Conservation (phyloP, 2,113 vertebrate genomes). For the Meles meles region DNA sequence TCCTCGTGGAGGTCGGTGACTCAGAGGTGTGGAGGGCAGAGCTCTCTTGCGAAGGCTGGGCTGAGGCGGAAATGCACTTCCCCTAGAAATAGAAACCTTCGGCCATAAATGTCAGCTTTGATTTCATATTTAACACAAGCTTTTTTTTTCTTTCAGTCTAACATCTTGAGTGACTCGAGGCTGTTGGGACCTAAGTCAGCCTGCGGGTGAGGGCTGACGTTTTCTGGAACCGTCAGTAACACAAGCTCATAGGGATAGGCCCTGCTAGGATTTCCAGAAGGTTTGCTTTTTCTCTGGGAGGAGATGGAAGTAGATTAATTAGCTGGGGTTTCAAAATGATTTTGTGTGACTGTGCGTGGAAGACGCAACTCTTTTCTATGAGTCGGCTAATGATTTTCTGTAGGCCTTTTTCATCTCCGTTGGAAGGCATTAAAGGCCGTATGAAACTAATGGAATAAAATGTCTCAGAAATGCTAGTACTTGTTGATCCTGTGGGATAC, state of each 20-base stretch:
- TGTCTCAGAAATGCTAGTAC: not conserved
- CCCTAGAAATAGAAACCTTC: slow-evolving; percentile 37
- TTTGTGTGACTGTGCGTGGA: not conserved
- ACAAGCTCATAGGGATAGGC: not conserved
- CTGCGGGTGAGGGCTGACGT: not conserved
- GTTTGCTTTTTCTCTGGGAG: not conserved
- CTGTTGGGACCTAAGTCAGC: not conserved
- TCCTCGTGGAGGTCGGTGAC: not conserved
- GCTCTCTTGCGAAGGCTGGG: not conserved
- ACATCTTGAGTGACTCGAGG: not conserved
- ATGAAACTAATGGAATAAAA: not conserved
- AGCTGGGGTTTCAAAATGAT: not conserved
- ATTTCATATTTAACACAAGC: not conserved
- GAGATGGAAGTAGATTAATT: not conserved
- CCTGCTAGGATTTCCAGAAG: not conserved
- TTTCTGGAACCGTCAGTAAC: not conserved
- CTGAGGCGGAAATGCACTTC: not conserved
- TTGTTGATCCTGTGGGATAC: not conserved
- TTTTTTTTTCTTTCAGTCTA: slow-evolving; percentile 29
- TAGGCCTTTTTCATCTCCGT: not conserved
- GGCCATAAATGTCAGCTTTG: slow-evolving; percentile 28
- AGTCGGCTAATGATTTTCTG: not conserved
- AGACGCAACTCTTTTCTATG: not conserved
- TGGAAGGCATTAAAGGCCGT: not conserved
- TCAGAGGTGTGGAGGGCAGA: not conserved